phyloP scores from a whole-genome alignment of 2,888 invertebrate species.

The Scelioninae gen. 1 region DNA sequence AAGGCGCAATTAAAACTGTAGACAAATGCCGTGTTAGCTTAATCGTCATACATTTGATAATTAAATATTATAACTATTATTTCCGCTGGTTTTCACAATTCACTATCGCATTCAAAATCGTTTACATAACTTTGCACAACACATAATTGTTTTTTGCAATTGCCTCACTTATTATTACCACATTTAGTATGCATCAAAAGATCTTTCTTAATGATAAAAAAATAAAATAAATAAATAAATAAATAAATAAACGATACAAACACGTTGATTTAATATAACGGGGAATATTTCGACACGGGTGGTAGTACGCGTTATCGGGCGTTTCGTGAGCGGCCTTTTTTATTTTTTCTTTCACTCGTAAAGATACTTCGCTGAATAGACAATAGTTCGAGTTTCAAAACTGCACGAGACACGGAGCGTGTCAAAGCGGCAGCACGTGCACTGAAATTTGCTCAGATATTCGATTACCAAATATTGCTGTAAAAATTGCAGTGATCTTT shows the following conservation, averaged over 20 bases:
- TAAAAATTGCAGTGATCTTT: conserved; percentile 22
- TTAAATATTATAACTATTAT: conserved; percentile 27
- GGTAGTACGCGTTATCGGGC: neutral
- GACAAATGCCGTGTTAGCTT: neutral
- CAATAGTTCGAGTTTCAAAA: conserved; percentile 40
- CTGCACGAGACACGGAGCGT: conserved; percentile 49
- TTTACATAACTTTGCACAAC: conserved; percentile 35
- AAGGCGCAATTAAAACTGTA: neutral
- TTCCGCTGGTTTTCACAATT: conserved; percentile 21
- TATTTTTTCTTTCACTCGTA: neutral
- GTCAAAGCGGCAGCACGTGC: conserved; percentile 43
- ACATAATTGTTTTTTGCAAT: conserved; percentile 27
- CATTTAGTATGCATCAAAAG: neutral
- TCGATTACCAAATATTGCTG: conserved; percentile 23
- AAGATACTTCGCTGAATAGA: conserved; percentile 28
- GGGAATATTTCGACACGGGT: neutral
- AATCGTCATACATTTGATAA: no score
- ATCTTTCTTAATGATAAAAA: neutral
- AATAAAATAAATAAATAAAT: neutral
- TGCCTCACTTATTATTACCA: neutral
- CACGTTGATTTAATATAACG: no score
- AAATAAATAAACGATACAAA: no score
- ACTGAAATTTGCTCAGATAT: neutral
- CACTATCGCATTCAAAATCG: conserved; percentile 19
- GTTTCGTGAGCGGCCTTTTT: no score